phyloP scores from a whole-genome alignment of 2,113 vertebrate species.

The Poeciliopsis turrubarensis region DNA sequence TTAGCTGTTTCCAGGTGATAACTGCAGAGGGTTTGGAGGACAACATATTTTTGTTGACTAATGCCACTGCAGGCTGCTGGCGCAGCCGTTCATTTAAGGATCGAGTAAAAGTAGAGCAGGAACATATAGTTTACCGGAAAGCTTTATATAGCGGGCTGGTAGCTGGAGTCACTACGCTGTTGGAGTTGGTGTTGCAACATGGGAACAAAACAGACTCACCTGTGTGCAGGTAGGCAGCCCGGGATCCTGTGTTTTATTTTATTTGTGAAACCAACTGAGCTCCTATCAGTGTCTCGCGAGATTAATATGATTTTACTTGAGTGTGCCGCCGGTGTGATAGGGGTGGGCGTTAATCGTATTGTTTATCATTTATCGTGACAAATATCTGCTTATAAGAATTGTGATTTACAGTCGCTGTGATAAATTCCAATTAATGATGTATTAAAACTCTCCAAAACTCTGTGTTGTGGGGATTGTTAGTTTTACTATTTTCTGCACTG shows the following conservation, averaged over 20 bases:
- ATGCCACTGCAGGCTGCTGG: constrained; percentile 49
- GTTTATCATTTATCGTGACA: too few relatives aligned
- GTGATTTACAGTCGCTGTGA: too few relatives aligned
- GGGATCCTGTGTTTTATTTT: constrained; percentile 1
- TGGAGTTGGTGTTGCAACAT: constrained; percentile 47
- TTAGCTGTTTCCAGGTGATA: constrained; percentile 59
- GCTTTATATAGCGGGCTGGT: constrained; percentile 57
- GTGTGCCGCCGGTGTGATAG: too few relatives aligned
- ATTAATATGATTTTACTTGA: not conserved
- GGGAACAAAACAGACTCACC: constrained; percentile 48
- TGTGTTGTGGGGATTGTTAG: too few relatives aligned
- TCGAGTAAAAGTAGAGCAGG: constrained; percentile 50
- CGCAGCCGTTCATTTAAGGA: constrained; percentile 56
- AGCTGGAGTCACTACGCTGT: constrained; percentile 3
- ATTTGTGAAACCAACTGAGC: not conserved
- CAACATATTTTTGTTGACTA: constrained; percentile 73
- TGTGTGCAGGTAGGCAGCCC: constrained; percentile 50
- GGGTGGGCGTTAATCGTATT: too few relatives aligned
- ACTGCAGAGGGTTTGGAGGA: constrained; percentile 47
- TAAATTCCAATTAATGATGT: too few relatives aligned
- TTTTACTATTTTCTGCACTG: too few relatives aligned
- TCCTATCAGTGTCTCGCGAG: not conserved
- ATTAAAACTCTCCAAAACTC: too few relatives aligned
- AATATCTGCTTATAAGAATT: too few relatives aligned
- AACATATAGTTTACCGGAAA: constrained; percentile 29